A percentile compares a stretch with the other conserved stretches of the same genome.
Conservation (phyloP, 2,888 invertebrate genomes). For the Leptinotarsa rubiginosa region DNA sequence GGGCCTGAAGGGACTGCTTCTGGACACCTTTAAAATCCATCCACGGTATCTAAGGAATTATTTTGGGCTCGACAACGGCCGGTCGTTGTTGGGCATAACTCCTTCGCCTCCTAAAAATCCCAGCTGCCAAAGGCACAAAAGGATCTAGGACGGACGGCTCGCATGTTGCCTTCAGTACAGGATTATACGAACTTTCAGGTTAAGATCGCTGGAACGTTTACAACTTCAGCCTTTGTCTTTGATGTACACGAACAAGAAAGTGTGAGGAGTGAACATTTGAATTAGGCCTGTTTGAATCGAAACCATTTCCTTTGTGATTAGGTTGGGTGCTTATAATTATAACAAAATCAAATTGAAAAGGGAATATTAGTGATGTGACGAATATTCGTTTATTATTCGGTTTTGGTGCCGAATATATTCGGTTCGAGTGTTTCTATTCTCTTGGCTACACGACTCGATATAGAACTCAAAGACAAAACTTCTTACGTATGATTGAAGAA, state of each 20-base stretch:
- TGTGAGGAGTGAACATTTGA: background rate
- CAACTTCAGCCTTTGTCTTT: conserved; percentile 36
- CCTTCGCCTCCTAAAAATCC: conserved; percentile 37
- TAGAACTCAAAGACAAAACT: too few species aligned
- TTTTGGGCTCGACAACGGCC: background rate
- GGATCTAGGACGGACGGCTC: conserved; percentile 36
- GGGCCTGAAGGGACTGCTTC: background rate
- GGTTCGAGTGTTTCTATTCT: too few species aligned
- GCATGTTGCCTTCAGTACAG: conserved; percentile 38
- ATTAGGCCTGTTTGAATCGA: background rate
- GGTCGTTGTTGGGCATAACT: conserved; percentile 32
- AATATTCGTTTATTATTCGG: too few species aligned
- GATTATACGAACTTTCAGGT: conserved; percentile 42
- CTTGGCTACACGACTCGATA: too few species aligned
- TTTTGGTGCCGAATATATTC: too few species aligned
- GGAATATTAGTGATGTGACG: too few species aligned
- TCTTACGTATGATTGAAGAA: too few species aligned
- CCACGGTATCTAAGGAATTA: conserved; percentile 13
- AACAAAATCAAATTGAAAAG: too few species aligned
- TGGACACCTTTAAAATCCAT: background rate
- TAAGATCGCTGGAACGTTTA: conserved; percentile 40
- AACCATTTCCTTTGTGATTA: background rate
- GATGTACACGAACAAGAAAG: conserved; percentile 33
- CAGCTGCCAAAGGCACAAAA: conserved; percentile 39
- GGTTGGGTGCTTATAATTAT: background rate